Conservation (phyloP, 2,797 vertebrate species). For the Pipistrellus pygmaeus region DNA sequence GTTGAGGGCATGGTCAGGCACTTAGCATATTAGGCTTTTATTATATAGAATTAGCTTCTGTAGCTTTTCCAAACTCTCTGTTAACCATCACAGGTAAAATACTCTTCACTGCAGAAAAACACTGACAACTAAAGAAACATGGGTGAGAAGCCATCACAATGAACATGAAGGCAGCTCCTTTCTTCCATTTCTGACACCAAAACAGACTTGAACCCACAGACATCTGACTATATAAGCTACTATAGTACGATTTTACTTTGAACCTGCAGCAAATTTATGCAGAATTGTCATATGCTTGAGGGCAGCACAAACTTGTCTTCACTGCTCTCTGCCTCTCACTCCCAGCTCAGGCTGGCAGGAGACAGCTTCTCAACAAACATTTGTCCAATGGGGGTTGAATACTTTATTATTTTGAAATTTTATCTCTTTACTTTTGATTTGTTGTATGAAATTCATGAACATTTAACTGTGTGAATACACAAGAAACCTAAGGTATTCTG, state of each 20-base stretch:
- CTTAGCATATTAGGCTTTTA: no score
- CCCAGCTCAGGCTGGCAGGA: neutral
- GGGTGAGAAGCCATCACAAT: neutral
- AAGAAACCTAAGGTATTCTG: neutral
- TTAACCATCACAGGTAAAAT: conserved; percentile 5
- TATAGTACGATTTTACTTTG: neutral
- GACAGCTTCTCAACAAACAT: neutral
- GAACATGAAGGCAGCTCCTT: neutral
- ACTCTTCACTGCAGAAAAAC: neutral
- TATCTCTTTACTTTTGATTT: neutral
- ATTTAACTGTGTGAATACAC: neutral
- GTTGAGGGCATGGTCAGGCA: no score
- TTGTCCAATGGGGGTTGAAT: neutral
- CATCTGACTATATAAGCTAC: neutral
- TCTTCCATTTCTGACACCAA: neutral
- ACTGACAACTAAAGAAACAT: neutral
- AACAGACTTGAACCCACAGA: neutral
- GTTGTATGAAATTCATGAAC: conserved; percentile 3
- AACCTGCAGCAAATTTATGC: neutral
- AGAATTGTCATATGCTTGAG: rapidly evolving
- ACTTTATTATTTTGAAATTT: conserved; percentile 38
- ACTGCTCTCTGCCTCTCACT: neutral
- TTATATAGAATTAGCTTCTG: neutral
- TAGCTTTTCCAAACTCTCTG: neutral
- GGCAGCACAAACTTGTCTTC: rapidly evolving